phyloP scores from a whole-genome alignment of 2,113 vertebrate genomes.

The human region DNA sequence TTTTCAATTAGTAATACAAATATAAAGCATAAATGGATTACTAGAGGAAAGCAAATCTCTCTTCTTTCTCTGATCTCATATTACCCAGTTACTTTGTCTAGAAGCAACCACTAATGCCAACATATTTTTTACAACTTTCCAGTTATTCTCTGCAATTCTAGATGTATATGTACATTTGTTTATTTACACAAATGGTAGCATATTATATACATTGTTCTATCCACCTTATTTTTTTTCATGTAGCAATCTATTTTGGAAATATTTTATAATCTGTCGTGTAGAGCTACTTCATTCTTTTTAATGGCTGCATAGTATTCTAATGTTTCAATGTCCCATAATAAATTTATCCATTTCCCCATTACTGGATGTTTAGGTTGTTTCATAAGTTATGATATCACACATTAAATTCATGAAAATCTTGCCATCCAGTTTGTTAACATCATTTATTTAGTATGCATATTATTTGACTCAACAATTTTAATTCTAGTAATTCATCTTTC shows the following conservation, averaged over 20 bases:
- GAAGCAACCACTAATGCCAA: background rate
- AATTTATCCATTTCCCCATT: background rate
- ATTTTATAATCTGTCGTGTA: background rate
- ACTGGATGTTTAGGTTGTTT: background rate
- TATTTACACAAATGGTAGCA: background rate
- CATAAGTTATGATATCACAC: background rate
- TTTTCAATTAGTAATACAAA: background rate
- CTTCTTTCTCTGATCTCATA: background rate
- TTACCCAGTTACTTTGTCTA: background rate
- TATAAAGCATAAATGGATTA: background rate
- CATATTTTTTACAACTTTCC: background rate
- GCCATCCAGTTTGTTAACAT: background rate
- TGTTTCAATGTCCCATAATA: background rate
- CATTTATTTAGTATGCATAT: background rate
- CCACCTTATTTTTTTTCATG: background rate
- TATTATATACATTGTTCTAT: background rate
- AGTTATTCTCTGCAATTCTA: background rate
- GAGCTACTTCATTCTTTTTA: background rate
- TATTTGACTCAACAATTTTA: background rate
- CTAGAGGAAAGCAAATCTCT: background rate
- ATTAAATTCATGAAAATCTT: background rate
- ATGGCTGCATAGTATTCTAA: background rate
- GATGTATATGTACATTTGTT: background rate
- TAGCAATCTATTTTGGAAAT: background rate
- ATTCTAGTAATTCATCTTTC: background rate